These are phyloP conservation scores for Leptestheria dahalacensis DNA, from an alignment of 1,140 invertebrate genomes.

Conservation along the genomic window DNA sequence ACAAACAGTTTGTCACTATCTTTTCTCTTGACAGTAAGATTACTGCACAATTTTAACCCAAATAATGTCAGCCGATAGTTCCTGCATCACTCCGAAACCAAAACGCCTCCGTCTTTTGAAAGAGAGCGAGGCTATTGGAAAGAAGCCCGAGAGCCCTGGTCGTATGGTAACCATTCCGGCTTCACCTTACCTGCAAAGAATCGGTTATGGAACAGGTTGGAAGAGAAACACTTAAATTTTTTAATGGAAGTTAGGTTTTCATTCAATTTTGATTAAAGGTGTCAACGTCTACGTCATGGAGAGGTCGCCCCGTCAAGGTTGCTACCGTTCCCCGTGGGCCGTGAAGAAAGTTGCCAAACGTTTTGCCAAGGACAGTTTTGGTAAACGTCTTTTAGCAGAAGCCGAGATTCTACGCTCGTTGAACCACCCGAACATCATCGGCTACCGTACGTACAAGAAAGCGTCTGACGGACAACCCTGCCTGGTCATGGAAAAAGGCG, in stretches of 20 bases:
- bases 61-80: too few relatives aligned
- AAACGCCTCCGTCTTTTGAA: not conserved
- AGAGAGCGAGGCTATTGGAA: not conserved
- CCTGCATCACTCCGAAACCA: not conserved
- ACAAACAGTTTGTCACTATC: too few relatives aligned
- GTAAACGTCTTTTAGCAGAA: conserved; percentile 45
- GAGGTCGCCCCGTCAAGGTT: conserved; percentile 45
- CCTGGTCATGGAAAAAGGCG: conserved; percentile 38
- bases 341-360: conserved; percentile 46
- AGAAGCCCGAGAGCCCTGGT: not conserved
- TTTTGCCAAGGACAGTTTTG: conserved; percentile 13
- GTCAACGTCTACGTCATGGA: conserved; percentile 58
- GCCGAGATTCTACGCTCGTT: conserved; percentile 50
- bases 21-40: too few relatives aligned
- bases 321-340: conserved; percentile 58
- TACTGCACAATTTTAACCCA: too few relatives aligned
- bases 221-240: not conserved
- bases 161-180: conserved; percentile 39
- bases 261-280: conserved; percentile 41
- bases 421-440: conserved; percentile 68
- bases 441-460: conserved; percentile 47
- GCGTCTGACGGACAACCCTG: conserved; percentile 33
- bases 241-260: conserved; percentile 16
- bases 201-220: conserved; percentile 57
- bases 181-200: conserved; percentile 47